These are phyloP conservation scores for Micrastur ruficollis DNA, from an alignment of 2,797 vertebrate genomes.

Conservation along the genomic window DNA sequence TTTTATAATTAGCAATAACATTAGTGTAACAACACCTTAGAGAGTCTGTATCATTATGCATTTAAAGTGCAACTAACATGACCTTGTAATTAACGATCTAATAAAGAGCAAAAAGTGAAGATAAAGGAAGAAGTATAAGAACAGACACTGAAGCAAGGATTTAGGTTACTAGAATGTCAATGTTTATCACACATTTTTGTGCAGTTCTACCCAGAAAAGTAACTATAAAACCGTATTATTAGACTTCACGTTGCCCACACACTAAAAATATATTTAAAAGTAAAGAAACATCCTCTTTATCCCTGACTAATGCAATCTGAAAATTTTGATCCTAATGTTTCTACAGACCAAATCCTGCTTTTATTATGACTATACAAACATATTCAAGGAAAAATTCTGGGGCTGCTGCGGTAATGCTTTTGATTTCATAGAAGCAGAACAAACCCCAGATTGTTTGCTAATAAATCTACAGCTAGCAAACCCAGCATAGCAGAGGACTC, in stretches of 20 bases:
- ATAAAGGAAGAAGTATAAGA: neutral
- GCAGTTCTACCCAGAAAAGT: neutral
- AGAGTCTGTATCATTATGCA: neutral
- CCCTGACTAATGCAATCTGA: neutral
- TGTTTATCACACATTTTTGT: neutral
- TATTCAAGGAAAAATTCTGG: neutral
- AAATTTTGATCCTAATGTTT: neutral
- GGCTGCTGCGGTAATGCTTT: neutral
- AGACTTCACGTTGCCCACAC: neutral
- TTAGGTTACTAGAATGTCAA: neutral
- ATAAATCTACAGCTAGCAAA: neutral
- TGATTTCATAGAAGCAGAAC: neutral
- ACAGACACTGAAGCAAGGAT: neutral
- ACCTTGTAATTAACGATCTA: slow-evolving; percentile 1
- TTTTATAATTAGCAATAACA: slow-evolving; percentile 19
- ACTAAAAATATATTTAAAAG: neutral
- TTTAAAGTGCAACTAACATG: neutral
- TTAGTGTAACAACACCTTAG: neutral
- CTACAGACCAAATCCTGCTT: neutral
- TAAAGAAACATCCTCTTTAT: neutral
- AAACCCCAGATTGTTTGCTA: neutral
- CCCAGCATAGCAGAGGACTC: accelerated
- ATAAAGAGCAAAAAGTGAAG: neutral
- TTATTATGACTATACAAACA: neutral
- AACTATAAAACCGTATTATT: neutral